Evolutionary conservation across 2,888 invertebrate genomes (phyloP).

Genomic region (Drosophila phalerata): DNA sequence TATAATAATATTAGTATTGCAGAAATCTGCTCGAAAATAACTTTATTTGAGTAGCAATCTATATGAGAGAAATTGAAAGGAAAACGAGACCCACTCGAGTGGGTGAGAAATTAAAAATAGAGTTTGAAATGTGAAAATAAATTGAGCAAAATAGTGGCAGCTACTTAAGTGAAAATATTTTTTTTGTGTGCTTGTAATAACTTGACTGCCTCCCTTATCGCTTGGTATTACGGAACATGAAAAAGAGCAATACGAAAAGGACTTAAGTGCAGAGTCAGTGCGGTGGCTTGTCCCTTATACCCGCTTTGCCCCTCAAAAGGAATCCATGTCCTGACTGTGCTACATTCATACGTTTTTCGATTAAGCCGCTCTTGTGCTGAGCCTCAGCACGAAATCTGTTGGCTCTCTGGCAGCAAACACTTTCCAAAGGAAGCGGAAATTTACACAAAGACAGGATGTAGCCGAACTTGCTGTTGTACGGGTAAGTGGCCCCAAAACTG

Average conservation of each 20-base stretch:
- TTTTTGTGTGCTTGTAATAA: conserved; percentile 78
- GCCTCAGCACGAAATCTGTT: conserved; percentile 39
- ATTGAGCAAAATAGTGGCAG: conserved; percentile 80
- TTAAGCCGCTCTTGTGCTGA: conserved; percentile 57
- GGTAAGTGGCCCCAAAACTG: conserved; percentile 51
- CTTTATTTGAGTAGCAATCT: conserved; percentile 13
- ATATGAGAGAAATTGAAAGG: conserved; percentile 39
- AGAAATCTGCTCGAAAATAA: neutral
- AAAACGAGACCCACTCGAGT: conserved; percentile 37
- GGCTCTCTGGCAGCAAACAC: conserved; percentile 48
- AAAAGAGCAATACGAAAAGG: conserved; percentile 66
- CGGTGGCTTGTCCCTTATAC: conserved; percentile 41
- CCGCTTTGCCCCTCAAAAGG: neutral
- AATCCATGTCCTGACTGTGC: conserved; percentile 33
- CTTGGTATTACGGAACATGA: neutral
- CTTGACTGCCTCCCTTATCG: conserved; percentile 56
- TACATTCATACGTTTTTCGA: conserved; percentile 79
- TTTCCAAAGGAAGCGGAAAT: conserved; percentile 71
- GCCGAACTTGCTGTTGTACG: conserved; percentile 64
- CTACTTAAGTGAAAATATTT: conserved; percentile 81
- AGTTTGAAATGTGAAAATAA: conserved; percentile 66
- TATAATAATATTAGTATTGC: conserved; percentile 24
- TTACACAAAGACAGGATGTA: conserved; percentile 79
- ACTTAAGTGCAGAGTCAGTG: conserved; percentile 64
- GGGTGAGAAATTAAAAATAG: conserved; percentile 64